Evolutionary conservation across 2,888 invertebrate genomes (phyloP).

Genomic region (Drosophila prostipennis): DNA sequence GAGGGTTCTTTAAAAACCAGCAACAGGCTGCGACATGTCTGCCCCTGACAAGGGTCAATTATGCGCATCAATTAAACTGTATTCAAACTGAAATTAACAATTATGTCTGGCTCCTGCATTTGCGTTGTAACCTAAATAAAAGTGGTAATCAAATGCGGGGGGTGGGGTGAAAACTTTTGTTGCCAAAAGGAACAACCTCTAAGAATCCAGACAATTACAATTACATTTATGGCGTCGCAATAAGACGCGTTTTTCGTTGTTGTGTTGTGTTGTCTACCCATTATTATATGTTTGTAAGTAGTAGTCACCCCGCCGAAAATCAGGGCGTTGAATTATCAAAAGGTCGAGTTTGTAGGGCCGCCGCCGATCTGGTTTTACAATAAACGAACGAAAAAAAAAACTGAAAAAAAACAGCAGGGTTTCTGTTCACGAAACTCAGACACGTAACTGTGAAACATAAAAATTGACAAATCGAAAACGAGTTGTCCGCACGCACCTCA

Average conservation of each 20-base stretch:
- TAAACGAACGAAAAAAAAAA: not conserved
- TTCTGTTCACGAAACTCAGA: conserved; percentile 51
- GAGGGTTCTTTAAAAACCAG: not conserved
- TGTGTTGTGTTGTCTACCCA: not conserved
- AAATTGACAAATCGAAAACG: conserved; percentile 70
- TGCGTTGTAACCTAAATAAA: conserved; percentile 41
- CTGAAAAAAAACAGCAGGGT: not conserved
- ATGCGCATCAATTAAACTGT: conserved; percentile 75
- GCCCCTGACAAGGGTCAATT: conserved; percentile 68
- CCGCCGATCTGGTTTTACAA: conserved; percentile 30
- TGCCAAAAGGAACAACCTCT: conserved; percentile 14
- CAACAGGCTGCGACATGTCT: conserved; percentile 29
- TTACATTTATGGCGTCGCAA: conserved; percentile 40
- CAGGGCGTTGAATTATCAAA: conserved; percentile 31
- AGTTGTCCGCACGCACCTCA: conserved; percentile 24
- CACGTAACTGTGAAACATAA: conserved; percentile 80
- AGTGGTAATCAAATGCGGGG: conserved; percentile 12
- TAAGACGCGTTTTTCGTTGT: conserved; percentile 7
- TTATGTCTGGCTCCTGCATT: conserved; percentile 50
- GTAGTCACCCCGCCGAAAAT: conserved; percentile 1
- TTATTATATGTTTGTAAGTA: not conserved
- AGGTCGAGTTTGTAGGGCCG: conserved; percentile 28
- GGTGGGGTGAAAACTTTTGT: conserved; percentile 13
- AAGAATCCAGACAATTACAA: conserved; percentile 36
- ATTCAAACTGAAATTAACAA: conserved; percentile 77